phyloP scores from a whole-genome alignment of 2,113 vertebrate genomes.

The Columbina picui region DNA sequence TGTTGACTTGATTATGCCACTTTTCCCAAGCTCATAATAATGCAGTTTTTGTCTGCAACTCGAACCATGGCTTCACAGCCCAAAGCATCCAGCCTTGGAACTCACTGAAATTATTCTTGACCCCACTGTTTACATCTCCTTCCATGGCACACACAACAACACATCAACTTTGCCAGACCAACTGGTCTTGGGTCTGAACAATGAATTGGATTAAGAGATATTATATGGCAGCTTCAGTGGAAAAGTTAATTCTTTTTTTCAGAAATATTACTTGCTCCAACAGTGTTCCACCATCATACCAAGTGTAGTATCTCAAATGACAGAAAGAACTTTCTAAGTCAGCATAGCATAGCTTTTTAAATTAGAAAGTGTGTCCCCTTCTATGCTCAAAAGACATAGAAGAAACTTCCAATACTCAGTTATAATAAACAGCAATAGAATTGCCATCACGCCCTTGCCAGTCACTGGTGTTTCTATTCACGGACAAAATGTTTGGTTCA shows the following conservation, averaged over 20 bases:
- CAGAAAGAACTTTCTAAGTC: not conserved
- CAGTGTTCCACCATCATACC: accelerated
- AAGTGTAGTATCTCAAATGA: not conserved
- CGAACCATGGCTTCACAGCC: not conserved
- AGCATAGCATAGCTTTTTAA: not conserved
- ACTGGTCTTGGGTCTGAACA: not conserved
- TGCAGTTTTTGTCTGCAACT: not conserved
- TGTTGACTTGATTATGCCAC: not conserved
- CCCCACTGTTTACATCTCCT: not conserved
- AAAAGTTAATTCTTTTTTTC: not conserved
- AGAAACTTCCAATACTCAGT: not conserved
- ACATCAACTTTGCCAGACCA: not conserved
- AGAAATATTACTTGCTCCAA: not conserved
- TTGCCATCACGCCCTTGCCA: not conserved
- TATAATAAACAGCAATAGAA: not conserved
- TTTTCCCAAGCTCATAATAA: not conserved
- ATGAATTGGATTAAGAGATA: not conserved
- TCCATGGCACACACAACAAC: not conserved
- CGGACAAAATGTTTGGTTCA: not conserved
- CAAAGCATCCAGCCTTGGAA: not conserved
- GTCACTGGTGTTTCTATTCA: accelerated
- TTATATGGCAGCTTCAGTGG: not conserved
- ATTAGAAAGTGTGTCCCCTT: not conserved
- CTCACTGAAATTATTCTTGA: not conserved
- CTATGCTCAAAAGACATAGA: not conserved